Evolutionary conservation across 2,888 invertebrate genomes (phyloP).

Genomic region (Drosophila atripex): DNA sequence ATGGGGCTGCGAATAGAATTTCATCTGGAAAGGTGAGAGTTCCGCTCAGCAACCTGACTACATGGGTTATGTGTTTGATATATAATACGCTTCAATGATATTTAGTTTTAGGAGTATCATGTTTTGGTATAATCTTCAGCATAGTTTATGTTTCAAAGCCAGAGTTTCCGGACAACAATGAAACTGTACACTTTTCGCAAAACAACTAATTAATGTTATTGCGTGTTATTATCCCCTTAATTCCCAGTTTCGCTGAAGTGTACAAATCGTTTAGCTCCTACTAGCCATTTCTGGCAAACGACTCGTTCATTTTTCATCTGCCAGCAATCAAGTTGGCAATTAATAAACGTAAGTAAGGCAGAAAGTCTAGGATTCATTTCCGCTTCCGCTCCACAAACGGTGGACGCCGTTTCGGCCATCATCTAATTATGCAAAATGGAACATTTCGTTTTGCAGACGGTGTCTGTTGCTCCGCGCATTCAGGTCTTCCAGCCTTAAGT

Average conservation of each 20-base stretch:
- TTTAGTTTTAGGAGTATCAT: conserved; percentile 4
- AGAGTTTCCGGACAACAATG: neutral
- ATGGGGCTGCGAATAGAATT: conserved; percentile 21
- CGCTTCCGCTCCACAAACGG: conserved; percentile 19
- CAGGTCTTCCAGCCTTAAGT: conserved; percentile 23
- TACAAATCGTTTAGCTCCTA: neutral
- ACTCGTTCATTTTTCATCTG: conserved; percentile 25
- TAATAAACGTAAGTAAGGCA: conserved; percentile 26
- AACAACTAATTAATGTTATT: neutral
- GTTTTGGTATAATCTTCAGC: neutral
- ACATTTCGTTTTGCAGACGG: conserved; percentile 44
- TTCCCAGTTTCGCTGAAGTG: neutral
- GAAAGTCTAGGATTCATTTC: conserved; percentile 27
- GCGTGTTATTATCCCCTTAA: neutral
- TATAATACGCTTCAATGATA: conserved; percentile 1
- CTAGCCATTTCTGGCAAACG: neutral
- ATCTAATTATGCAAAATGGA: conserved; percentile 70
- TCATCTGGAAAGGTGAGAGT: conserved; percentile 27
- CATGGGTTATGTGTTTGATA: conserved; percentile 16
- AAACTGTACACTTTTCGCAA: neutral
- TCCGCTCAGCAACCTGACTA: neutral
- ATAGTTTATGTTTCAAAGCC: neutral
- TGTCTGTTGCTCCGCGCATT: conserved; percentile 18
- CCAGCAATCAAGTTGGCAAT: conserved; percentile 36
- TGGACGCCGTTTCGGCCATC: conserved; percentile 45